Percentiles rank a stretch among this genome's conserved stretches.
Evolutionary conservation across 2,113 vertebrate species (phyloP).

Genomic region (Calypte anna): DNA sequence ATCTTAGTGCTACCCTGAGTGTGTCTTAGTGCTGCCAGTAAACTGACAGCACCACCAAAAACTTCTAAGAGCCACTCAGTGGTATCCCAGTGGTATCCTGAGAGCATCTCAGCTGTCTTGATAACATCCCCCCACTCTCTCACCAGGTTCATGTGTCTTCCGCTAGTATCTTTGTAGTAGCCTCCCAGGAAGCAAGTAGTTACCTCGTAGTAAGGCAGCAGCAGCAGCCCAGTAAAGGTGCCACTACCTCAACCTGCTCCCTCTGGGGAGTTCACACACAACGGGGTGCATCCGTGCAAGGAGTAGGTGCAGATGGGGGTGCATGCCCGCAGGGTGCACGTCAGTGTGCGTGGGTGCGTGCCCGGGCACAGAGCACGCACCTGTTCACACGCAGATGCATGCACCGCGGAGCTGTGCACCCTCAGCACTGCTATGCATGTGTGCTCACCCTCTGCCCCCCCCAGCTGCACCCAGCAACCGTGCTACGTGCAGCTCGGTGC

Average conservation of each 20-base stretch:
- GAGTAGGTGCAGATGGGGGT: background rate
- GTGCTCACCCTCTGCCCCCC: no score
- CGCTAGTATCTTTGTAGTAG: fast-evolving
- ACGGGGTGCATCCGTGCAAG: no score
- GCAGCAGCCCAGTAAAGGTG: fast-evolving
- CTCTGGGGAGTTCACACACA: no score
- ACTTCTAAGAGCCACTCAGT: fast-evolving
- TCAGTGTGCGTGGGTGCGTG: no score
- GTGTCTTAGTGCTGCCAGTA: background rate
- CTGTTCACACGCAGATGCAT: no score
- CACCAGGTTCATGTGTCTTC: background rate
- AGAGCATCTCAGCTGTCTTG: background rate
- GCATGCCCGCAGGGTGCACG: no score
- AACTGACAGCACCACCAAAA: background rate
- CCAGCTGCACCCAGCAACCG: no score
- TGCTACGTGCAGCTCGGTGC: no score
- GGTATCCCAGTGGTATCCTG: background rate
- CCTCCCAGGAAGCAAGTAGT: fast-evolving
- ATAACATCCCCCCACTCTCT: fast-evolving
- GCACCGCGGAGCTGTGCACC: fast-evolving
- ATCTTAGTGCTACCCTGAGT: background rate
- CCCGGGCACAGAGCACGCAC: no score
- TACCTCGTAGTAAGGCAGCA: background rate
- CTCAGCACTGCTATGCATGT: background rate
- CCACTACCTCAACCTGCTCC: background rate